These are phyloP conservation scores for Okamejei kenojei DNA, from an alignment of 2,797 vertebrate species.

Conservation along the genomic window DNA sequence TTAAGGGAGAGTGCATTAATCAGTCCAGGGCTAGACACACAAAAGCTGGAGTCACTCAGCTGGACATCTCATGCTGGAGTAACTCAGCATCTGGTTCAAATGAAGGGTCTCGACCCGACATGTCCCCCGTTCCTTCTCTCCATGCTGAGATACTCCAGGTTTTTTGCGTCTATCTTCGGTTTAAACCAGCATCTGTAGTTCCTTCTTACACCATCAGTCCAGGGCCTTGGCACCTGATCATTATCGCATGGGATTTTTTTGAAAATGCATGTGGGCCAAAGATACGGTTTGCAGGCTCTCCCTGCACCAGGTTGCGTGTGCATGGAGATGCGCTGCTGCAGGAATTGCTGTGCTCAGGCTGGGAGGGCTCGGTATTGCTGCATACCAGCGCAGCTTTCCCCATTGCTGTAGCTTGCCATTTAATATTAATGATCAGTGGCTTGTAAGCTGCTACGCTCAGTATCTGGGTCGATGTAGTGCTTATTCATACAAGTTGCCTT, in stretches of 20 bases:
- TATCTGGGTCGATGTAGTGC: background rate
- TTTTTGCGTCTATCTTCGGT: no score
- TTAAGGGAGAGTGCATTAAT: background rate
- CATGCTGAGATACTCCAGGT: no score
- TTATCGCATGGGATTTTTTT: background rate
- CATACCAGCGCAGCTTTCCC: background rate
- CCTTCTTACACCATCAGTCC: background rate
- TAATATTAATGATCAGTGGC: background rate
- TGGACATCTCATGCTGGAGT: no score
- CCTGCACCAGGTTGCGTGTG: background rate
- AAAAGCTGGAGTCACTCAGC: no score
- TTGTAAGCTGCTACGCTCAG: background rate
- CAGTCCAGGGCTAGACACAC: background rate
- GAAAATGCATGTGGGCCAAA: background rate
- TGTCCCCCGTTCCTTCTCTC: no score
- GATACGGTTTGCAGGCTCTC: background rate
- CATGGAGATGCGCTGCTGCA: background rate
- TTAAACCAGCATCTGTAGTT: no score
- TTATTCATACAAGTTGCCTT: conserved; percentile 19
- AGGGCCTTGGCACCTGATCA: background rate
- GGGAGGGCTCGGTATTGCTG: background rate
- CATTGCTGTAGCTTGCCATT: background rate
- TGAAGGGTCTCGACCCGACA: no score
- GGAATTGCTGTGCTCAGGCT: background rate
- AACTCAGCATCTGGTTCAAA: no score